Percentiles rank a stretch among this genome's conserved stretches.
Evolutionary conservation across 1,140 invertebrate genomes (phyloP).

Genomic region (Drosophila persimilis): DNA sequence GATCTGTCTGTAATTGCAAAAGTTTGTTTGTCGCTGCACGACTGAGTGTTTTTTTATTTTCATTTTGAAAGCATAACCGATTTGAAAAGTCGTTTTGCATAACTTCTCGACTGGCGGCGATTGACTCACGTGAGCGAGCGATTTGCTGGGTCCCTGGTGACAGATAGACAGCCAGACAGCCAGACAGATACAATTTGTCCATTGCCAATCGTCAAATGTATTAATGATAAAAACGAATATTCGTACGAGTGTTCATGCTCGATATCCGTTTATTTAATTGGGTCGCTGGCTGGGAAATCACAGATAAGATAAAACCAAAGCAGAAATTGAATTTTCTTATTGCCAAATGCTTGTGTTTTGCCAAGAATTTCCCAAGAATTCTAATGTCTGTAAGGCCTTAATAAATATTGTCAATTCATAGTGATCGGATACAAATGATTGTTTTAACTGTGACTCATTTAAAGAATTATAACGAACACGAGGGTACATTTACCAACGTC

Average conservation of each 20-base stretch:
- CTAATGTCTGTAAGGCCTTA: constrained; percentile 14
- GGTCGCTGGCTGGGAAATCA: constrained; percentile 19
- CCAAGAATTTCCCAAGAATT: background rate
- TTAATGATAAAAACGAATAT: constrained; percentile 17
- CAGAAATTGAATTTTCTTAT: constrained; percentile 5
- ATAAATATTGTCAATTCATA: background rate
- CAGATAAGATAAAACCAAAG: constrained; percentile 40
- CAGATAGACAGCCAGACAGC: constrained; percentile 30
- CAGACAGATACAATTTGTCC: constrained; percentile 70
- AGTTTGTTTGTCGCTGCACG: constrained; percentile 39
- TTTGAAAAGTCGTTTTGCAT: constrained; percentile 72
- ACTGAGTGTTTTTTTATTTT: constrained; percentile 28
- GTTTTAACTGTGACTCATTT: background rate
- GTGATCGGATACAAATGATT: background rate
- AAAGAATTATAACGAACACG: no score
- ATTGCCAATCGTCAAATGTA: constrained; percentile 42
- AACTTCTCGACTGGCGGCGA: background rate
- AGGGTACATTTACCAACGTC: no score
- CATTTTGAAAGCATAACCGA: constrained; percentile 31
- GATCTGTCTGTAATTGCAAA: constrained; percentile 55
- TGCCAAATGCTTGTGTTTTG: constrained; percentile 7
- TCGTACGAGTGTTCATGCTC: no score
- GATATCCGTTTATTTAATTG: constrained; percentile 14
- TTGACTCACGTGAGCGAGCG: constrained; percentile 62
- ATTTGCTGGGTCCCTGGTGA: constrained; percentile 48